A percentile compares a stretch with the other conserved stretches of the same genome.
Conservation (phyloP, 2,113 vertebrate genomes). For the Pachypanchax playfairii region DNA sequence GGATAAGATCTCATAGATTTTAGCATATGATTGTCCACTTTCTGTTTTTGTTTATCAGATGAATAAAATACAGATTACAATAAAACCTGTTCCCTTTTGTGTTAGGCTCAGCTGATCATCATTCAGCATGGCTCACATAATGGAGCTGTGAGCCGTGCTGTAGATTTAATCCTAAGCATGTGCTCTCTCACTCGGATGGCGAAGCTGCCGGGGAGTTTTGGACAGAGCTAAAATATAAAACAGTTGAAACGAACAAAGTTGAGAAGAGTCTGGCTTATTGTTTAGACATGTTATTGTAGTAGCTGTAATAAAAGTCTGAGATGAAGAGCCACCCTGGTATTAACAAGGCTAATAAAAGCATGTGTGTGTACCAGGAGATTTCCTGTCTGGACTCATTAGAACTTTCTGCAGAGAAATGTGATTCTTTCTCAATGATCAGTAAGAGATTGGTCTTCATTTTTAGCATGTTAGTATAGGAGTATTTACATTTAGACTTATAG, state of each 20-base stretch:
- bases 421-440: not conserved
- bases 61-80: constrained; percentile 12
- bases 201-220: constrained; percentile 1
- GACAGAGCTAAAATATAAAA: not conserved
- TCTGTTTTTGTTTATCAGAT: no score
- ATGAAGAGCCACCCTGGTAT: not conserved
- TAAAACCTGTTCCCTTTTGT: constrained; percentile 38
- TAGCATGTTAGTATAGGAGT: not conserved
- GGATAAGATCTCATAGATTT: no score
- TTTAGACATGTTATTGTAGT: not conserved
- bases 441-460: not conserved
- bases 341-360: not conserved
- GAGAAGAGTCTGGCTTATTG: not conserved
- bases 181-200: constrained; percentile 18
- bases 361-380: not conserved
- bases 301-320: not conserved
- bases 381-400: not conserved
- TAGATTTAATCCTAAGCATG: constrained; percentile 48
- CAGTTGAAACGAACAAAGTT: not conserved
- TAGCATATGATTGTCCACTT: no score
- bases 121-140: constrained; percentile 56
- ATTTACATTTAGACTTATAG: not conserved
- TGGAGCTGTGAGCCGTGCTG: constrained; percentile 36
- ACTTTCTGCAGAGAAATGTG: not conserved
- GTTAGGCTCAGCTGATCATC: constrained; percentile 23